phyloP scores from a whole-genome alignment of 1,140 invertebrate genomes.

The Drosophila pandora region DNA sequence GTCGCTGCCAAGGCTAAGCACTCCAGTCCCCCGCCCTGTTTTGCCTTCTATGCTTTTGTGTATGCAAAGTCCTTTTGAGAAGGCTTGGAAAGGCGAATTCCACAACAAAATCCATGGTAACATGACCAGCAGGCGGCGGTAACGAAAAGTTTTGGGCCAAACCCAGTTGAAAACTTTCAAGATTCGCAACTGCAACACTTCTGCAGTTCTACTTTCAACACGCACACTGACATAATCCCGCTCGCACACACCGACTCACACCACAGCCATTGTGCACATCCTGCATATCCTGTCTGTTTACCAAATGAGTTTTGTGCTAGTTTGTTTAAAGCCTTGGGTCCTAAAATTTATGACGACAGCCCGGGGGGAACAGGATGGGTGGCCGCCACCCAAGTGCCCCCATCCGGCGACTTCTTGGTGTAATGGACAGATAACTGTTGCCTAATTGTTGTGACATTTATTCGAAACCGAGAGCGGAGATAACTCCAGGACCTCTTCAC shows the following conservation, averaged over 20 bases:
- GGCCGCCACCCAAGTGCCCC: slow-evolving; percentile 1
- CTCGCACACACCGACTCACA: slow-evolving; percentile 12
- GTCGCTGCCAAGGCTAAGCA: slow-evolving; percentile 48
- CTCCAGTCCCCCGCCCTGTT: background rate
- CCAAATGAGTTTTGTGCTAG: slow-evolving; percentile 77
- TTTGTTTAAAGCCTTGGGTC: slow-evolving; percentile 67
- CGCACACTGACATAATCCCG: slow-evolving; percentile 18
- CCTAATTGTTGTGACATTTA: slow-evolving; percentile 71
- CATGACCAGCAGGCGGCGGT: slow-evolving; percentile 59
- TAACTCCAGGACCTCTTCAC: background rate
- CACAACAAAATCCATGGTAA: slow-evolving; percentile 52
- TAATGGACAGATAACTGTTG: slow-evolving; percentile 78
- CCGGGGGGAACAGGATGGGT: background rate
- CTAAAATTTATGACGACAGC: slow-evolving; percentile 45
- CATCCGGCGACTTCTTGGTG: slow-evolving; percentile 52
- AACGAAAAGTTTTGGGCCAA: slow-evolving; percentile 60
- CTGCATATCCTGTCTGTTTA: slow-evolving; percentile 74
- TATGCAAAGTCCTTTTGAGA: slow-evolving; percentile 29
- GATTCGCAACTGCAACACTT: slow-evolving; percentile 78
- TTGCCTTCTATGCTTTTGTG: background rate
- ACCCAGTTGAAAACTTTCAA: slow-evolving; percentile 67
- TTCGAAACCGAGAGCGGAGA: slow-evolving; percentile 8
- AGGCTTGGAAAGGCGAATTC: slow-evolving; percentile 11
- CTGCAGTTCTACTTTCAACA: slow-evolving; percentile 53
- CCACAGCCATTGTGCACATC: slow-evolving; percentile 44